These are phyloP conservation scores for Loripinus fragilis DNA, from an alignment of 2,888 invertebrate genomes.

Conservation along the genomic window DNA sequence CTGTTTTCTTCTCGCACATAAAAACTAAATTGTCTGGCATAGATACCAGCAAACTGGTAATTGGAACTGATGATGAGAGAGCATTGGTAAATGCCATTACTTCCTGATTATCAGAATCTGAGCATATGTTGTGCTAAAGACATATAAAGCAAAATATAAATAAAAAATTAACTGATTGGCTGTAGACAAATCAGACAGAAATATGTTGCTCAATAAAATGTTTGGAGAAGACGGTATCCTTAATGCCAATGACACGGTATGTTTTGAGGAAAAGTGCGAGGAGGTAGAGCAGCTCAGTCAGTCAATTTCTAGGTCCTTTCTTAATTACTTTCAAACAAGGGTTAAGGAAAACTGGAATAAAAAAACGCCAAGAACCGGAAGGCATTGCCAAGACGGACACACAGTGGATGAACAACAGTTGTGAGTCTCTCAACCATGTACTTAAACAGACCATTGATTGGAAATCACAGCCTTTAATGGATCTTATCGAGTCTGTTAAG, in stretches of 20 bases:
- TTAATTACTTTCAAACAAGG: constrained; percentile 9
- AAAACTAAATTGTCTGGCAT: constrained; percentile 25
- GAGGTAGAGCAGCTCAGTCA: background rate
- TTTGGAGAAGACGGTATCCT: constrained; percentile 28
- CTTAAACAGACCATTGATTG: too few species aligned
- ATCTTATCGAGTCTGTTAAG: constrained; percentile 8
- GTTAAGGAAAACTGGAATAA: background rate
- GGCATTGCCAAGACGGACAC: background rate
- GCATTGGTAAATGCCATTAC: constrained; percentile 39
- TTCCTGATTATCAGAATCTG: constrained; percentile 17
- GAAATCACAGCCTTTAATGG: constrained; percentile 20
- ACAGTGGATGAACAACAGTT: constrained; percentile 15
- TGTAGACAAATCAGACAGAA: background rate
- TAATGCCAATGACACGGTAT: constrained; percentile 27
- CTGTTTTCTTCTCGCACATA: constrained; percentile 38
- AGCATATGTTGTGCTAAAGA: constrained; percentile 34
- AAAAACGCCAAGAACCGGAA: background rate
- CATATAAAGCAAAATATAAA: constrained; percentile 40
- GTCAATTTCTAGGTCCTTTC: background rate
- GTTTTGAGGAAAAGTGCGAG: constrained; percentile 25
- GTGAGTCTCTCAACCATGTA: background rate
- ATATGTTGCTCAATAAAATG: constrained; percentile 19
- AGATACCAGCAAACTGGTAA: constrained; percentile 22
- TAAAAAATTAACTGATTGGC: constrained; percentile 35
- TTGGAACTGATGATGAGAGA: constrained; percentile 44